Conservation (phyloP, 2,888 invertebrate species). For the Eupithecia subfuscata region DNA sequence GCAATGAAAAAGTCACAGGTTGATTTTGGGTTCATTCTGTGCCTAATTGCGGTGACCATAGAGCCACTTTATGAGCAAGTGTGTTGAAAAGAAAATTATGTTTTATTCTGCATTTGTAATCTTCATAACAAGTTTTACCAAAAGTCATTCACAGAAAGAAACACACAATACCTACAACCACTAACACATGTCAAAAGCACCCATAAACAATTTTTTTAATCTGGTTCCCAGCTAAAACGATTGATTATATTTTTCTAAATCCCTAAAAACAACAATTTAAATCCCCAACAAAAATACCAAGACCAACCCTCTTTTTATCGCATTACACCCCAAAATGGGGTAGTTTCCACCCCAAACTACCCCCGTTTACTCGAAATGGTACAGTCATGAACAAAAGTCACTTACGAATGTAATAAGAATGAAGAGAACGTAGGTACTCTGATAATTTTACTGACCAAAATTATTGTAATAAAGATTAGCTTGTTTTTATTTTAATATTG, state of each 20-base stretch:
- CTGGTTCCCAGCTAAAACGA: constrained; percentile 7
- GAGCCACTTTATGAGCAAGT: no score
- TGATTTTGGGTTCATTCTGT: no score
- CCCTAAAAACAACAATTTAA: constrained; percentile 32
- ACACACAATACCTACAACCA: not conserved
- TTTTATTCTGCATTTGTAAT: no score
- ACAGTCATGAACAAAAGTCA: not conserved
- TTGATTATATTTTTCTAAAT: constrained; percentile 23
- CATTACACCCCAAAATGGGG: constrained; percentile 18
- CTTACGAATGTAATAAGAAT: not conserved
- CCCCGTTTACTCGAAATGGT: constrained; percentile 14
- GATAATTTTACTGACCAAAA: no score
- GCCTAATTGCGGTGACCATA: no score
- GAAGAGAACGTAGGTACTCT: no score
- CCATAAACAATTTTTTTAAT: not conserved
- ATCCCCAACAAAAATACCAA: constrained; percentile 21
- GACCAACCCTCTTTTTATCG: constrained; percentile 31
- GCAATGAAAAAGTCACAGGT: no score
- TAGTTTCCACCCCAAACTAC: constrained; percentile 11
- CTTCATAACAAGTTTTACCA: not conserved
- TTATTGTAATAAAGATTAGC: no score
- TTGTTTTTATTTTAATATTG: no score
- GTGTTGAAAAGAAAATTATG: no score
- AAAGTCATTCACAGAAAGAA: not conserved
- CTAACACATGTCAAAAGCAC: not conserved